Percentiles rank a stretch among this genome's conserved stretches.
Conservation (phyloP, 2,797 vertebrate genomes). For the Sebastes hopkinsi region DNA sequence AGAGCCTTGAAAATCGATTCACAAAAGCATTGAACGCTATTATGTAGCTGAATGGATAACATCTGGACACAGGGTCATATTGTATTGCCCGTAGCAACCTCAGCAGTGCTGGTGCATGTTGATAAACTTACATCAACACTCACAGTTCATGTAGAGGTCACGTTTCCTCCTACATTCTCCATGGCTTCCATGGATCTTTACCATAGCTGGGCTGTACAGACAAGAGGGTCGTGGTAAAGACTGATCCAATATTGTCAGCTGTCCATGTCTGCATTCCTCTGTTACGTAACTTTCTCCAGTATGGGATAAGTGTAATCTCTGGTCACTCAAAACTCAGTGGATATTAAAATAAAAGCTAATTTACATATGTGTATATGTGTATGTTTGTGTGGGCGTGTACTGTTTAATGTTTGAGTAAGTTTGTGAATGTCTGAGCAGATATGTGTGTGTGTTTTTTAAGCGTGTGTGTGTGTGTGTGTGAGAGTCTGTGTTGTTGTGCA, state of each 20-base stretch:
- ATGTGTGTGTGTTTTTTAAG: not conserved
- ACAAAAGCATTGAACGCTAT: slow-evolving; percentile 38
- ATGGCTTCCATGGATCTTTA: slow-evolving; percentile 84
- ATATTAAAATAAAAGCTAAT: slow-evolving; percentile 61
- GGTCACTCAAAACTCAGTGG: slow-evolving; percentile 65
- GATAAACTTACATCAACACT: slow-evolving; percentile 85
- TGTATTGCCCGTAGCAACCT: slow-evolving; percentile 85
- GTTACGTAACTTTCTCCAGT: slow-evolving; percentile 68
- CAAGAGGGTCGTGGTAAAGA: slow-evolving; percentile 82
- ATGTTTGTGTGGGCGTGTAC: slow-evolving; percentile 34
- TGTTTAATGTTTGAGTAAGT: slow-evolving; percentile 36
- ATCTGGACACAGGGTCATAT: slow-evolving; percentile 62
- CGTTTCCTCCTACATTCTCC: slow-evolving; percentile 73
- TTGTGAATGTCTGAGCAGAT: slow-evolving; percentile 20
- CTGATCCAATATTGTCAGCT: slow-evolving; percentile 82
- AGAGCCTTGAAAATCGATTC: slow-evolving; percentile 53
- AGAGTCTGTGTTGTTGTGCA: slow-evolving; percentile 65
- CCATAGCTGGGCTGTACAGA: slow-evolving; percentile 80
- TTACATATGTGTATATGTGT: slow-evolving; percentile 44
- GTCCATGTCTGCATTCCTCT: slow-evolving; percentile 83
- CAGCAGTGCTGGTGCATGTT: slow-evolving; percentile 85
- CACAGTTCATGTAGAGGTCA: slow-evolving; percentile 86
- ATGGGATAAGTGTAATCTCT: slow-evolving; percentile 66
- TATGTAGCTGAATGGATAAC: slow-evolving; percentile 48
- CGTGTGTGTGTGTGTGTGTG: slow-evolving; percentile 5